Conservation (phyloP, 2,888 invertebrate species). For the Machimus atricapillus region DNA sequence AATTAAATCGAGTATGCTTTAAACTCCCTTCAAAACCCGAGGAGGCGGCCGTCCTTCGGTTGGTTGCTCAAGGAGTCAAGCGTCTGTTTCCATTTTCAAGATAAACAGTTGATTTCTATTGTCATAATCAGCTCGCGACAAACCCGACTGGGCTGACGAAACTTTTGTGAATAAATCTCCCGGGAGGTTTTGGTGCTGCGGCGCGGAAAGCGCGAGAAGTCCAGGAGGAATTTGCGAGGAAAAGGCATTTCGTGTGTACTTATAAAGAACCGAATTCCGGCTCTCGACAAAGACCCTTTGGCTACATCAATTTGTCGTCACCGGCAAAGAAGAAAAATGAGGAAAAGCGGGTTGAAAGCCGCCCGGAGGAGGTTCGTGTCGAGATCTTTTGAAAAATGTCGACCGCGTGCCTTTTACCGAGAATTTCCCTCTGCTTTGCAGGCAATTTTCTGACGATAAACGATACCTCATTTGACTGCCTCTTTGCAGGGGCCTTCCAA, state of each 20-base stretch:
- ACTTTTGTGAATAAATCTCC: not conserved
- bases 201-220: not conserved
- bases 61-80: not conserved
- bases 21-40: not conserved
- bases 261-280: not conserved
- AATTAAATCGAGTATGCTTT: not conserved
- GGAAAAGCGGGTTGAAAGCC: not conserved
- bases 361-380: not conserved
- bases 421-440: not conserved
- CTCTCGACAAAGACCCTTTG: not conserved
- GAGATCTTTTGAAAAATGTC: not conserved
- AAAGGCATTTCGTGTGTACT: not conserved
- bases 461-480: not conserved
- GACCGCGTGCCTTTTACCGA: not conserved
- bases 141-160: not conserved
- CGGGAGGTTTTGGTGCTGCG: not conserved
- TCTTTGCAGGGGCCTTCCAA: not conserved
- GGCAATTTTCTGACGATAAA: not conserved
- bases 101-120: slow-evolving; percentile 19
- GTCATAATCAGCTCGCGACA: not conserved
- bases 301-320: slow-evolving; percentile 16
- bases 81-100: slow-evolving; percentile 16
- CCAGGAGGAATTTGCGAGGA: not conserved
- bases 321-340: not conserved
- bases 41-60: not conserved